Percentiles rank a stretch among this genome's conserved stretches.
phyloP scores from a whole-genome alignment of 2,797 vertebrate genomes.

The Pteronotus mesoamericanus region DNA sequence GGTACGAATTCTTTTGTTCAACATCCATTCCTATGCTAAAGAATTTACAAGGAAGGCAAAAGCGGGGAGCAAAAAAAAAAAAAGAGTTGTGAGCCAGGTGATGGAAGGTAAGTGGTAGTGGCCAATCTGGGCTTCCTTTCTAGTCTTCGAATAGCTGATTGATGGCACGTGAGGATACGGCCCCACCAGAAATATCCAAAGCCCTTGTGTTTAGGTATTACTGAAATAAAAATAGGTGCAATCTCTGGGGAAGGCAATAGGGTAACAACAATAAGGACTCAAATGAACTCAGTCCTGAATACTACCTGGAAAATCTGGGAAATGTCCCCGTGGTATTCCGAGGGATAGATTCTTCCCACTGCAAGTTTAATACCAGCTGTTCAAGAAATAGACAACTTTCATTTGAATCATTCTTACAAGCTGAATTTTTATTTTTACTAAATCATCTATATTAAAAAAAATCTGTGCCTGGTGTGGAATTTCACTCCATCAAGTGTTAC shows the following conservation, averaged over 20 bases:
- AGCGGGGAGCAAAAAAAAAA: background rate
- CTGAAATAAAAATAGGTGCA: background rate
- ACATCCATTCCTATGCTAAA: background rate
- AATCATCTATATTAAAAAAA: conserved; percentile 88
- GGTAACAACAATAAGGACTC: background rate
- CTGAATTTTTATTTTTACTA: conserved; percentile 93
- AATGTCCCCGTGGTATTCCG: background rate
- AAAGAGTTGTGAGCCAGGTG: background rate
- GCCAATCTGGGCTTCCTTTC: background rate
- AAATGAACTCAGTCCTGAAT: background rate
- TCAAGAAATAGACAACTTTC: conserved; percentile 78
- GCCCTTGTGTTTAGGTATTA: background rate
- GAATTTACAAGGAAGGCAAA: background rate
- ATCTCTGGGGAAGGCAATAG: background rate
- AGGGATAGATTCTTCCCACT: background rate
- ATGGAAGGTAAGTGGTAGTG: background rate
- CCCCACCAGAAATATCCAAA: background rate
- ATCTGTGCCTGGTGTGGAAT: conserved; percentile 87
- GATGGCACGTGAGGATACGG: background rate
- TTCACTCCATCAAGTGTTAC: conserved; percentile 92
- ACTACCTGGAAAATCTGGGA: background rate
- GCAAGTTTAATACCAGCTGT: conserved; percentile 56
- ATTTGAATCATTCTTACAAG: conserved; percentile 85
- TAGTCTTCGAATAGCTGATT: background rate
- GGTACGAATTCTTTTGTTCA: background rate